Evolutionary conservation across 2,113 vertebrate species (phyloP).

Genomic region (Pygoscelis adeliae): DNA sequence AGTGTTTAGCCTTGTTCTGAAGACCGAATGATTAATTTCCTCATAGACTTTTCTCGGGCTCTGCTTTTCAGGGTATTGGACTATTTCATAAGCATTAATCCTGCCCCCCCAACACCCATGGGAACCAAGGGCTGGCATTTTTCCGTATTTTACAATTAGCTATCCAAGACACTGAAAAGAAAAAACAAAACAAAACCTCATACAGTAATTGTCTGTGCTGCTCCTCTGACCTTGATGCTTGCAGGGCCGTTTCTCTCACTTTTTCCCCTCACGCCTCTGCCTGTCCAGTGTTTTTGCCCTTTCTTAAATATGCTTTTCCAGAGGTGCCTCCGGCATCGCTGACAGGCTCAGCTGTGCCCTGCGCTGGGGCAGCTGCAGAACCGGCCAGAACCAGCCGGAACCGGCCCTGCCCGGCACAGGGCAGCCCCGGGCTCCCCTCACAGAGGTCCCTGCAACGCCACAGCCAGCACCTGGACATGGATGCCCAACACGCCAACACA

Average conservation of each 20-base stretch:
- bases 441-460: no score
- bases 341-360: background rate
- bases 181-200: no score
- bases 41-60: background rate
- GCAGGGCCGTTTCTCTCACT: background rate
- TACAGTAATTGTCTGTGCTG: no score
- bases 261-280: background rate
- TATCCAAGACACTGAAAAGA: no score
- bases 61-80: background rate
- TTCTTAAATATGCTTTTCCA: accelerated
- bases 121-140: background rate
- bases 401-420: accelerated
- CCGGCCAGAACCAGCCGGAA: accelerated
- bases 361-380: background rate
- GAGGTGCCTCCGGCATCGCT: accelerated
- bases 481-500: background rate
- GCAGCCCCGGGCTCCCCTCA: background rate
- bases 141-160: background rate
- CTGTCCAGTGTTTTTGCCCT: background rate
- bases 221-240: background rate
- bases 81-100: background rate
- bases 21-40: background rate
- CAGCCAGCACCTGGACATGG: accelerated
- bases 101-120: background rate
- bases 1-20: no score